phyloP scores from a whole-genome alignment of 2,113 vertebrate genomes.

The Anser brachyrhynchus region DNA sequence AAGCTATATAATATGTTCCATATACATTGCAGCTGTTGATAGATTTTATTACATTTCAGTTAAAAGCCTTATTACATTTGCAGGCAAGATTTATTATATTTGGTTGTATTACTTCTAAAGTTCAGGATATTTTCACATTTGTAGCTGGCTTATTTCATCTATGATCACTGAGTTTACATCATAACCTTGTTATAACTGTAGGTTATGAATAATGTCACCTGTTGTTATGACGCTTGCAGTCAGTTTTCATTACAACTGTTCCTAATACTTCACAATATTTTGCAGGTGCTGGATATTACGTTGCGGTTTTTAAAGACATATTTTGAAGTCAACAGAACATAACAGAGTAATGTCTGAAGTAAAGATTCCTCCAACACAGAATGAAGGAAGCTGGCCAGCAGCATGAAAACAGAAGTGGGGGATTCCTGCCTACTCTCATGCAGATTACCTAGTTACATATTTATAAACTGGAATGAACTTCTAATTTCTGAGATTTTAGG shows the following conservation, averaged over 20 bases:
- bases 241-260: constrained; percentile 75
- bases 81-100: constrained; percentile 79
- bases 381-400: not conserved
- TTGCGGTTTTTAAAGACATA: constrained; percentile 58
- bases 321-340: constrained; percentile 60
- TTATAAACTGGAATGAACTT: not conserved
- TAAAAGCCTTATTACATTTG: constrained; percentile 77
- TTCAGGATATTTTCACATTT: constrained; percentile 78
- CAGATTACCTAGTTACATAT: not conserved
- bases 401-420: not conserved
- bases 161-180: constrained; percentile 70
- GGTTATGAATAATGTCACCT: constrained; percentile 79
- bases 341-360: constrained; percentile 38
- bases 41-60: constrained; percentile 82
- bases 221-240: constrained; percentile 74
- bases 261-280: constrained; percentile 72
- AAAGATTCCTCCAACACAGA: constrained; percentile 23
- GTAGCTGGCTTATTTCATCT: constrained; percentile 76
- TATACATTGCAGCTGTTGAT: constrained; percentile 81
- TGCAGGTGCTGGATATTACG: constrained; percentile 75
- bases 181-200: constrained; percentile 67
- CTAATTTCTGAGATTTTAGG: not conserved
- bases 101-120: constrained; percentile 75
- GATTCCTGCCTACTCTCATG: not conserved
- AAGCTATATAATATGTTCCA: constrained; percentile 79